Conservation (phyloP, 2,888 invertebrate species). For the Tillus elongatus region DNA sequence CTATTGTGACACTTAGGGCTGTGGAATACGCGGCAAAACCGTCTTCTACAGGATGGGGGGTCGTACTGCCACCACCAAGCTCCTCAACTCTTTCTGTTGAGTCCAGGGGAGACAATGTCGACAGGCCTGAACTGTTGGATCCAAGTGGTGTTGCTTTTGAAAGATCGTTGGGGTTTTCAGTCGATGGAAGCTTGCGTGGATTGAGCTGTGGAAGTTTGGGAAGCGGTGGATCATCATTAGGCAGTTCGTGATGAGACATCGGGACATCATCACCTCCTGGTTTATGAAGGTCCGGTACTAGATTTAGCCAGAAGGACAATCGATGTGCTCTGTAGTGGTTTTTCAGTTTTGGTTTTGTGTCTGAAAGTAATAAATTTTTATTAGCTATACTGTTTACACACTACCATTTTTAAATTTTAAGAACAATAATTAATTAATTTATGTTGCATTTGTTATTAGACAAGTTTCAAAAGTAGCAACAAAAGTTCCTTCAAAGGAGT, state of each 20-base stretch:
- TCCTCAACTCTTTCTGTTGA: slow-evolving; percentile 45
- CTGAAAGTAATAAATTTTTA: slow-evolving; percentile 53
- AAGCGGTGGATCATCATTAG: slow-evolving; percentile 51
- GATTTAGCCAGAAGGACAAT: slow-evolving; percentile 88
- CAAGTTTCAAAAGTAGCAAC: too few relatives aligned
- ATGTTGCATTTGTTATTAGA: too few relatives aligned
- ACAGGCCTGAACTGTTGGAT: slow-evolving; percentile 38
- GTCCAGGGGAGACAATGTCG: slow-evolving; percentile 32
- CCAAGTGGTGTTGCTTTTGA: slow-evolving; percentile 37
- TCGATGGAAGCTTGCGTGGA: slow-evolving; percentile 49
- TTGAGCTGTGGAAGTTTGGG: slow-evolving; percentile 49
- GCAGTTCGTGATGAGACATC: slow-evolving; percentile 73
- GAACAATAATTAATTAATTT: too few relatives aligned
- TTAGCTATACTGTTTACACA: too few relatives aligned
- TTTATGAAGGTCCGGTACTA: slow-evolving; percentile 85
- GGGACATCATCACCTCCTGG: slow-evolving; percentile 83
- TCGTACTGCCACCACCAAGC: slow-evolving; percentile 42
- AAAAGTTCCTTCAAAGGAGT: too few relatives aligned
- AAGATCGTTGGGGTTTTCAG: slow-evolving; percentile 39
- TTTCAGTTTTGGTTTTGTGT: slow-evolving; percentile 81
- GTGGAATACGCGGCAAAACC: slow-evolving; percentile 87
- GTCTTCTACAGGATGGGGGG: slow-evolving; percentile 59
- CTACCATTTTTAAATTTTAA: too few relatives aligned
- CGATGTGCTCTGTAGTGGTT: slow-evolving; percentile 90
- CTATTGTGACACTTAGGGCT: slow-evolving; percentile 85